Base-by-base conservation (phyloP, 1,140 invertebrate genomes). In the Leptoteleia sp. region DNA sequence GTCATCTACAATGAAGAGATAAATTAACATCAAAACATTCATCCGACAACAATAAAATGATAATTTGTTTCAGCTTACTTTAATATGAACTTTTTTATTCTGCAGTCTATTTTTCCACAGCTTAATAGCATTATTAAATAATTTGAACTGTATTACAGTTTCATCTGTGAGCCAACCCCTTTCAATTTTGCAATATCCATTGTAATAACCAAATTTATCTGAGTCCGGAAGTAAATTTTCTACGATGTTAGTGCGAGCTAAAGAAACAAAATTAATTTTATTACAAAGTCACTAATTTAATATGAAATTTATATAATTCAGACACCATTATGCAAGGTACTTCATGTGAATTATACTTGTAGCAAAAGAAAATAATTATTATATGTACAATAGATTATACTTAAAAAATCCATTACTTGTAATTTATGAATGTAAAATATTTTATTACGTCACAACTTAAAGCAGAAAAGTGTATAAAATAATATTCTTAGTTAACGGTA, bases 141-240 rank as follows among this genome's bases (percentile, higher is more conserved):
- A 91, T 86, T 97, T 96, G 40, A 98, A 92, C 86, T 98, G 96
- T 42, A 98, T 91, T 45, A 96, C 91, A 22, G 94, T 94, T 86
- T 98, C 96, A 61, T 93, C 92, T 16, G 94, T 97, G 0, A 98
- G 88, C 97, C 97, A 98, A 0, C 97, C 97, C 47, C 92, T 92
- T 81, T 95, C 94, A 7, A 96, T 89, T 75, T 92, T 92, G 19
- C 90, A 89, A 31, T 89, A 88, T 12, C 92, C 91, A 83, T 93
- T 92, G 86, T 92, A 91, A 70, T 91, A 90, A 11, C 95, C 94
- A 89, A 95, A 95, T 22, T 88, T 90, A 19, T 93, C 91, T 1
- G 85, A 79, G 16, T 90, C 86, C 6, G 89, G 88, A 47, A 83
- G 57, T 29, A 68, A 73, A 42, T 83, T 40, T 61, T 81, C 71